Evolutionary conservation across 1,140 invertebrate species (phyloP).

Genomic region (Teleogryllus occipitalis): DNA sequence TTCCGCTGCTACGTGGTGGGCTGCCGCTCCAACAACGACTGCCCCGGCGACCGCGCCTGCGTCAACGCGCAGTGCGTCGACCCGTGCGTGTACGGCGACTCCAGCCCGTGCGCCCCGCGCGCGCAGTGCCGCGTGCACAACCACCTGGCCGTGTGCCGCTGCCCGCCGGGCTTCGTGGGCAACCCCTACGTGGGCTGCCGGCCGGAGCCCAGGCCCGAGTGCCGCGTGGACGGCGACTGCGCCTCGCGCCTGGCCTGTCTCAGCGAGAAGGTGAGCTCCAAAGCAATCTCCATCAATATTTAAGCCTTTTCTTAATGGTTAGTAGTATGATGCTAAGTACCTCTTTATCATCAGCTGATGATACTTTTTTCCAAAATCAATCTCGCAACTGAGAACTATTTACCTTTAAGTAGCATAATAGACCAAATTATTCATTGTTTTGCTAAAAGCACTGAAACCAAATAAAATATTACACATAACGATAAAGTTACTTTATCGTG

Average conservation of each 20-base stretch:
- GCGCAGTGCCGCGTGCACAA: constrained; percentile 74
- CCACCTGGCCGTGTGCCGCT: constrained; percentile 75
- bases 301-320: no score
- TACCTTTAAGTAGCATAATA: no score
- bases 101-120: constrained; percentile 61
- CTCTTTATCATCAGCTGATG: no score
- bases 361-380: no score
- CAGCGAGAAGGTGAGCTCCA: constrained; percentile 42
- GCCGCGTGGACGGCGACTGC: constrained; percentile 72
- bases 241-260: constrained; percentile 70
- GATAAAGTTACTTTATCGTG: no score
- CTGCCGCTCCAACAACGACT: constrained; percentile 82
- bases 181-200: constrained; percentile 75
- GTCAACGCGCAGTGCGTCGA: constrained; percentile 78
- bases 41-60: constrained; percentile 73
- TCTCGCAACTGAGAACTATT: no score
- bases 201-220: constrained; percentile 62
- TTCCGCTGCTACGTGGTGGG: constrained; percentile 69
- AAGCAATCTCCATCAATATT: no score
- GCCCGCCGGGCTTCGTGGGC: constrained; percentile 56
- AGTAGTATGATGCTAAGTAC: no score
- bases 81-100: constrained; percentile 65
- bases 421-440: no score
- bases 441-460: no score
- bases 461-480: no score